These are phyloP conservation scores for Myotis davidii DNA, from an alignment of 2,113 vertebrate species.

Conservation along the genomic window DNA sequence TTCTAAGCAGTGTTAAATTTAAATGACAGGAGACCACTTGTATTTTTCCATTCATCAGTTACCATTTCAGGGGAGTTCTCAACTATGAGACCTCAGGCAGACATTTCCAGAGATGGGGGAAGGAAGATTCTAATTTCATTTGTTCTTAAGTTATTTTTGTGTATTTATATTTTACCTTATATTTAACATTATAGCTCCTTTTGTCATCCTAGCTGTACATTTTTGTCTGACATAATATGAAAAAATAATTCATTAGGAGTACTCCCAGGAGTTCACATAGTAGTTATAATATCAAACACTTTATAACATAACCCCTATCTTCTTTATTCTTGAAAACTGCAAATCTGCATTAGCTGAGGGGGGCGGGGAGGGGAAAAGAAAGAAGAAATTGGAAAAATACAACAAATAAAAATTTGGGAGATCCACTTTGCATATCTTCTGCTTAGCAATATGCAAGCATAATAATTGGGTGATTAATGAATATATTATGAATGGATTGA, in stretches of 20 bases:
- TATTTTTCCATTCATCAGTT: neutral
- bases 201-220: neutral
- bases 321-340: neutral
- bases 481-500: slow-evolving; percentile 19
- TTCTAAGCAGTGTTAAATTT: neutral
- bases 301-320: neutral
- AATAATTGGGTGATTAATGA: neutral
- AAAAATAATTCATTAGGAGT: neutral
- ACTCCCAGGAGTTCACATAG: neutral
- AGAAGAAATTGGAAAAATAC: neutral
- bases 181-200: neutral
- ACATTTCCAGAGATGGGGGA: neutral
- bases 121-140: neutral
- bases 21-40: neutral
- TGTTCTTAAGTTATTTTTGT: neutral
- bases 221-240: neutral
- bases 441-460: neutral
- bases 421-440: neutral
- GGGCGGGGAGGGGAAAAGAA: neutral
- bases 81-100: neutral
- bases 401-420: neutral
- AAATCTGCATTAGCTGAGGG: neutral
- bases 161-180: neutral
- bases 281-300: neutral
- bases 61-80: neutral